Conservation (phyloP, 2,797 vertebrate species). For the Melopsittacus undulatus region DNA sequence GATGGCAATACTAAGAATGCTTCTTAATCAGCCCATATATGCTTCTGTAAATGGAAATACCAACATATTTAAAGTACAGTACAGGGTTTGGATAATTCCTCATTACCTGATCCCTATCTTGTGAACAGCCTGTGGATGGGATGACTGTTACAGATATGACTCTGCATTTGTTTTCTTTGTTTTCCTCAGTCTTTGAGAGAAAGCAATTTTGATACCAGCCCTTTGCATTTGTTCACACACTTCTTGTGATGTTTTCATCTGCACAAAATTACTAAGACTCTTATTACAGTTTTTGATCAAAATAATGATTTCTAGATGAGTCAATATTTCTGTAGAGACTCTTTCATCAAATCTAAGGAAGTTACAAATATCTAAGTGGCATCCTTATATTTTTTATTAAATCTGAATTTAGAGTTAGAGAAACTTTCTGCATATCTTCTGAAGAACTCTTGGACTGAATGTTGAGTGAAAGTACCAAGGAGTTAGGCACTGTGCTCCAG, state of each 20-base stretch:
- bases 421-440: neutral
- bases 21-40: neutral
- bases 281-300: neutral
- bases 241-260: neutral
- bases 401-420: neutral
- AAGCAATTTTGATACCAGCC: neutral
- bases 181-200: neutral
- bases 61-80: neutral
- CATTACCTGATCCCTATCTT: neutral
- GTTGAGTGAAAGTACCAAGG: neutral
- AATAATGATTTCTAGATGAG: neutral
- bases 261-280: neutral
- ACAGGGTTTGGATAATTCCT: neutral
- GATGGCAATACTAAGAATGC: neutral
- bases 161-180: slow-evolving; percentile 6
- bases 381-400: neutral
- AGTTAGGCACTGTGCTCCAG: neutral
- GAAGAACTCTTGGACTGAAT: neutral
- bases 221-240: neutral
- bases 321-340: neutral
- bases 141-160: neutral
- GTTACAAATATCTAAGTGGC: neutral
- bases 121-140: neutral
- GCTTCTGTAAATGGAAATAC: neutral
- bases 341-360: neutral